Conservation (phyloP, 2,113 vertebrate genomes). For the Tychaedon coryphoeus region DNA sequence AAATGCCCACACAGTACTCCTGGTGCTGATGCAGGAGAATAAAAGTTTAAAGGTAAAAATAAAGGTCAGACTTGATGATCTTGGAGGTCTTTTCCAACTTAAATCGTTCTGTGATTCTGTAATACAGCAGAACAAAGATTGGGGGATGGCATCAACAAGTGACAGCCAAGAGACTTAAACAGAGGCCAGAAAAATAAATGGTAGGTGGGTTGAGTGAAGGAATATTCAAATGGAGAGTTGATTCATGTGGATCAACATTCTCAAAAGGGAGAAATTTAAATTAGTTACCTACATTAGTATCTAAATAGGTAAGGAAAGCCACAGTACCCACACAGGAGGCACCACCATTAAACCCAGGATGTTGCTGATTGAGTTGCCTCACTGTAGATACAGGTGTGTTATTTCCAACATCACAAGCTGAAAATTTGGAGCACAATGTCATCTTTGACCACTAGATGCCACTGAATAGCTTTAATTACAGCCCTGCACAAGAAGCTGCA, state of each 20-base stretch:
- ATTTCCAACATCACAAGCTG: background rate
- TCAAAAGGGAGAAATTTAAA: background rate
- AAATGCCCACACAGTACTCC: background rate
- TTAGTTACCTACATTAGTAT: background rate
- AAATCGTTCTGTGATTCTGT: background rate
- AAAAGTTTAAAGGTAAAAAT: background rate
- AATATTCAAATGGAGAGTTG: background rate
- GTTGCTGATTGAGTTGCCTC: background rate
- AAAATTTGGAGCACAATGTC: background rate
- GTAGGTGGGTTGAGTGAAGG: background rate
- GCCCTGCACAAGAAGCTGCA: background rate
- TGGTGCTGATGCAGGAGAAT: background rate
- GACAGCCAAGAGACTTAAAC: background rate
- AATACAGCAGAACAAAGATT: background rate
- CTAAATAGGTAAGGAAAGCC: background rate
- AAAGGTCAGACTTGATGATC: background rate
- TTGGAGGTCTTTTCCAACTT: background rate
- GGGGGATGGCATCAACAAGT: background rate
- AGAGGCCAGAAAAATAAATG: background rate
- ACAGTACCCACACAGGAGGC: background rate
- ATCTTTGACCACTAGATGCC: constrained; percentile 54
- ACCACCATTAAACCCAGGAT: background rate
- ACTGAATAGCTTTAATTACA: constrained; percentile 29
- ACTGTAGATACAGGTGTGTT: background rate
- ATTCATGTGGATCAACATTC: background rate